These are phyloP conservation scores for Anneissia japonica DNA, from an alignment of 35 echinoderm and acorn worm genomes.

Conservation along the genomic window DNA sequence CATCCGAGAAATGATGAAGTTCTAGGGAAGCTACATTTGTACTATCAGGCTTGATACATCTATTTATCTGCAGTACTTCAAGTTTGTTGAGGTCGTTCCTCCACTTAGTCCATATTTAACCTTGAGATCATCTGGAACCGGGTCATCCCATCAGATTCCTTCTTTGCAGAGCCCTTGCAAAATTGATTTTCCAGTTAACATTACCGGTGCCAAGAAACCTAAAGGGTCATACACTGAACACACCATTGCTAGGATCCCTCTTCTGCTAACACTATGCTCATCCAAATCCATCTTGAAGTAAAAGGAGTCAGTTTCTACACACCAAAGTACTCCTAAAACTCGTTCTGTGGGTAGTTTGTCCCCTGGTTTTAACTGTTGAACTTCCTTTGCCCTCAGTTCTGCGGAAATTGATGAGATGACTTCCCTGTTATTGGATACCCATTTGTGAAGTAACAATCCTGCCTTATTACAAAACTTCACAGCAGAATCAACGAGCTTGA, in stretches of 20 bases:
- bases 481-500: constrained; percentile 21
- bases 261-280: no score
- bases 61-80: constrained; percentile 3
- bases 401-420: constrained; percentile 27
- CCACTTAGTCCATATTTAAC: constrained; percentile 43
- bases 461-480: no score
- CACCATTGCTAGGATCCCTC: neutral
- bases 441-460: constrained; percentile 27
- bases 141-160: constrained; percentile 37
- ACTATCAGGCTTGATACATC: neutral
- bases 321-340: constrained; percentile 6
- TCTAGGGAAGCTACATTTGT: neutral
- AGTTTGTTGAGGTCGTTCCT: constrained; percentile 26
- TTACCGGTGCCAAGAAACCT: neutral
- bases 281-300: no score
- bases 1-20: constrained; percentile 50
- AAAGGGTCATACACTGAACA: neutral
- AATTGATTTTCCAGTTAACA: neutral
- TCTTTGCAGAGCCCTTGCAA: constrained; percentile 35
- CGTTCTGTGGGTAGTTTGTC: constrained; percentile 10
- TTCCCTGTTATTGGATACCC: constrained; percentile 40
- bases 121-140: constrained; percentile 31
- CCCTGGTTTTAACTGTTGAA: no score
- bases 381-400: constrained; percentile 7
- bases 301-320: no score